Conservation (phyloP, 2,113 vertebrate species). For the Formicarius rufipectus region DNA sequence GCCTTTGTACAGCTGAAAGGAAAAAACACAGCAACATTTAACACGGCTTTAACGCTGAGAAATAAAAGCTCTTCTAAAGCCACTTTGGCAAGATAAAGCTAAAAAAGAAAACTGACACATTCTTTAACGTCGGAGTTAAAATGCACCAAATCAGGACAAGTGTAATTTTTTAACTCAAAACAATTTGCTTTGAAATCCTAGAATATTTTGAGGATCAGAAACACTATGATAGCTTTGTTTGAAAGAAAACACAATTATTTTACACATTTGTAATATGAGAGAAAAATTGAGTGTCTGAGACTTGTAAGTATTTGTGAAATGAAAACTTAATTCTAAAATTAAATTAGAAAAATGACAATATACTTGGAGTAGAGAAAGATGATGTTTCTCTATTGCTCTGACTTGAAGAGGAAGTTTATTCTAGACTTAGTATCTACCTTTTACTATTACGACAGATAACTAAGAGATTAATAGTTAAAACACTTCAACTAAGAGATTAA, state of each 20-base stretch:
- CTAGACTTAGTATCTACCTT: background rate
- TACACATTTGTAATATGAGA: background rate
- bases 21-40: background rate
- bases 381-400: background rate
- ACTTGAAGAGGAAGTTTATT: background rate
- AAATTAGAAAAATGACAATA: background rate
- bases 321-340: background rate
- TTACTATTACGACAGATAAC: background rate
- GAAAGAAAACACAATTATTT: background rate
- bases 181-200: background rate
- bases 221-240: background rate
- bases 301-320: background rate
- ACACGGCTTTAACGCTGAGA: background rate
- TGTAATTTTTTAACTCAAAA: background rate
- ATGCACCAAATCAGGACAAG: background rate
- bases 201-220: background rate
- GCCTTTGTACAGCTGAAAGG: slow-evolving; percentile 92
- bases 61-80: background rate
- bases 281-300: background rate
- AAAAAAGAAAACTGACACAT: background rate
- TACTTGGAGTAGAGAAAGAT: background rate
- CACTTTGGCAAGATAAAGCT: background rate
- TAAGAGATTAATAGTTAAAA: background rate
- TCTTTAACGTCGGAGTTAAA: background rate
- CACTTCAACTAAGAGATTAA: too few relatives aligned